Evolutionary conservation across 2,113 vertebrate genomes (phyloP).

Genomic region (Pseudonaja textilis): DNA sequence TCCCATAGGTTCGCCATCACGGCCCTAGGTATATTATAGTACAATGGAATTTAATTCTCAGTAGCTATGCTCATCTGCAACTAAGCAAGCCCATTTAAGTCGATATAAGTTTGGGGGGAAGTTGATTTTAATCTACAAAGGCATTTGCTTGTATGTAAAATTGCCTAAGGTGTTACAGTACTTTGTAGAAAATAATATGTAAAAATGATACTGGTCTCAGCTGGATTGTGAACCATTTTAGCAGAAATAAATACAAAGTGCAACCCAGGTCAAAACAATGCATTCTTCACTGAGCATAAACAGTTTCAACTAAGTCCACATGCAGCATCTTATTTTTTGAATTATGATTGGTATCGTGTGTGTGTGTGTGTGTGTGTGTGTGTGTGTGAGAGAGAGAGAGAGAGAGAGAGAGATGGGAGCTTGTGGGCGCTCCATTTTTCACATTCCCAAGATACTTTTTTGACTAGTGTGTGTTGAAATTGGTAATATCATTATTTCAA

Average conservation of each 20-base stretch:
- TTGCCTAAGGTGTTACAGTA: background rate
- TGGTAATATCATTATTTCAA: background rate
- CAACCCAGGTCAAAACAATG: background rate
- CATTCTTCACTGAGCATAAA: background rate
- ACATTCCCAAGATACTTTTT: background rate
- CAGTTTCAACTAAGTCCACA: background rate
- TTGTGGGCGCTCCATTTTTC: background rate
- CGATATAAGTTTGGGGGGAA: background rate
- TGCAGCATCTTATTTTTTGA: background rate
- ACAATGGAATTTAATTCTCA: background rate
- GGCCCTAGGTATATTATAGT: background rate
- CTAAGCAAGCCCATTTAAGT: background rate
- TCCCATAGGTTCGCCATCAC: too few relatives aligned
- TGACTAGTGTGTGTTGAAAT: background rate
- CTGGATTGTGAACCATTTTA: background rate
- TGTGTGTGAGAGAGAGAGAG: too few relatives aligned
- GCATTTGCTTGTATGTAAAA: background rate
- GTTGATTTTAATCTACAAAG: background rate
- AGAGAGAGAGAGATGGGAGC: too few relatives aligned
- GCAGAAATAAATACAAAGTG: background rate
- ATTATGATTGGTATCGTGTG: background rate
- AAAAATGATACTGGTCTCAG: background rate
- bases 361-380: too few relatives aligned
- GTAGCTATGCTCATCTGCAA: background rate
- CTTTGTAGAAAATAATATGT: background rate